Conservation (phyloP, 2,888 invertebrate species). For the Oegoconia quadripuncta region DNA sequence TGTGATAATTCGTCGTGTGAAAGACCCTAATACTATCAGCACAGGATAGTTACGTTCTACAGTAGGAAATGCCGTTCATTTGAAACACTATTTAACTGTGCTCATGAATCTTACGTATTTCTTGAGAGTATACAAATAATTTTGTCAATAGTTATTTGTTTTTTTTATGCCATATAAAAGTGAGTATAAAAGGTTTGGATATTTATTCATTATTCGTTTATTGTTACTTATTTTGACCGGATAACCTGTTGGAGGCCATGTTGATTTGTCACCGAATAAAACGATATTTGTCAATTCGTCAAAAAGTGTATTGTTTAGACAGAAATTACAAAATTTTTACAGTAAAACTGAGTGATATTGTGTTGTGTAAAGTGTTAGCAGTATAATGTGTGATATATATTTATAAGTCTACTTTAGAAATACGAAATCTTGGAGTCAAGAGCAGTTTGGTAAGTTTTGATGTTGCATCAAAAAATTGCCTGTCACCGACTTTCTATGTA, state of each 20-base stretch:
- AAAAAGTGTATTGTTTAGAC: slow-evolving; percentile 70
- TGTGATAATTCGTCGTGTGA: too few relatives aligned
- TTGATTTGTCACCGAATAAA: slow-evolving; percentile 68
- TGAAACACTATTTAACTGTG: too few relatives aligned
- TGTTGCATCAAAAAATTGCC: slow-evolving; percentile 53
- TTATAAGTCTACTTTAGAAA: slow-evolving; percentile 52
- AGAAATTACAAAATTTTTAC: slow-evolving; percentile 61
- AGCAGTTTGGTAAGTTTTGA: slow-evolving; percentile 67
- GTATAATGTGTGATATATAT: slow-evolving; percentile 65
- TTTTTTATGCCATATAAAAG: too few relatives aligned
- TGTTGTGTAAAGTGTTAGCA: slow-evolving; percentile 58
- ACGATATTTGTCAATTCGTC: slow-evolving; percentile 71
- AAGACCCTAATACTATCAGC: too few relatives aligned
- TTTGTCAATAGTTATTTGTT: too few relatives aligned
- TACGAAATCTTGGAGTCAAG: slow-evolving; percentile 47
- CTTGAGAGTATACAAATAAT: too few relatives aligned
- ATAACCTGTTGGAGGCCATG: slow-evolving; percentile 69
- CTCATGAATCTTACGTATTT: too few relatives aligned
- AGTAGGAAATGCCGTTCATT: too few relatives aligned
- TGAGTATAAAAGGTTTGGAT: too few relatives aligned
- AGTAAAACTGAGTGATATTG: slow-evolving; percentile 55
- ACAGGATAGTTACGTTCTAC: too few relatives aligned
- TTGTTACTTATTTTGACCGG: slow-evolving; percentile 47
- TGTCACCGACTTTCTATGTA: slow-evolving; percentile 55
- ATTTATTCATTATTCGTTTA: too few relatives aligned